Evolutionary conservation across 1,140 invertebrate genomes (phyloP), one percentile per base, ranked within the genome.

Genomic region (Dinothrombium tinctorium): DNA sequence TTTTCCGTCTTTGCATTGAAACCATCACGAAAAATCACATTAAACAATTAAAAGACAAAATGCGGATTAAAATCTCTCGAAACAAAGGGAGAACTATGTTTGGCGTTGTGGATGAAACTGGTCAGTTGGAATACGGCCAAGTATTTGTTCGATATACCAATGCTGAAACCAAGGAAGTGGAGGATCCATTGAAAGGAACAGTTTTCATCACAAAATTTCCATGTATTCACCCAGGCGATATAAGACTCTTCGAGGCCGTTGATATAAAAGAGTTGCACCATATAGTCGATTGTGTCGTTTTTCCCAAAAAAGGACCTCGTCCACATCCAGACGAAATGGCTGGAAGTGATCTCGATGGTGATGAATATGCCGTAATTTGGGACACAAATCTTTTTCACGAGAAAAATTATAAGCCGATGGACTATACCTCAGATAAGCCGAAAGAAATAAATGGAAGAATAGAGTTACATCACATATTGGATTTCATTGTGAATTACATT

Each of bases 361-460:
- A 51, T 33, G 48, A 51, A 32, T 51, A 46, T 26, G 41, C 40
- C 7, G 48, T 49, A 8, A 35, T 49, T 29, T 49, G 48, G 48
- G 35, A 42, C 23, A 25, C 35, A 22, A 36, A 46, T 17, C 21
- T 49, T 6, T 49, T 49, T 33, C 3, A 32, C 2, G 24, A 25
- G 15, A 6, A 15, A 21, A 61, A 46, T 29, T 9, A 49, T 33
- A 33, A 46, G 14, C 49, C 59, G 1, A 56, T 58, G 49, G 26
- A 47, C 26, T 58, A 52, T 44, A 54, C 58, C 7, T 19, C 15
- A 22, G 38, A 23, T 19, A n/a, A 14, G 17, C 5, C 33, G 1
- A 23, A 39, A 20, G 33, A 25, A 38, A n/a, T n/a, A n/a, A n/a
- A n/a, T n/a, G n/a, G n/a, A n/a, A n/a, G n/a, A n/a, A n/a, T n/a